Evolutionary conservation across 2,888 invertebrate species (phyloP).

Genomic region (Isoperla grammatica): DNA sequence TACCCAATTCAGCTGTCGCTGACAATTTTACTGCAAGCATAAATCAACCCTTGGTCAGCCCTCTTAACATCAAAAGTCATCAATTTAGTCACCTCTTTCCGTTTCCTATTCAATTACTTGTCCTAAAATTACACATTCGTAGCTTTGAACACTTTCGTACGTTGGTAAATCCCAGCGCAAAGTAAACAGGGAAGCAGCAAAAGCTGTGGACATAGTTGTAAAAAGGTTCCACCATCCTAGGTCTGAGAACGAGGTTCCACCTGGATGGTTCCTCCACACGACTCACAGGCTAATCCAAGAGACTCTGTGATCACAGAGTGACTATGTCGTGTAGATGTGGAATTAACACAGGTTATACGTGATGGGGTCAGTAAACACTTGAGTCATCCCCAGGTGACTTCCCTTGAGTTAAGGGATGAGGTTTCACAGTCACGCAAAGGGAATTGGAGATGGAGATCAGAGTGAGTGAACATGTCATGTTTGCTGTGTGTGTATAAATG

Average conservation of each 20-base stretch:
- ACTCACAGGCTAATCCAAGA: neutral
- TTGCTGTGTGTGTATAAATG: too few relatives aligned
- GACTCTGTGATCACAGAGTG: conserved; percentile 10
- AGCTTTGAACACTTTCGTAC: too few relatives aligned
- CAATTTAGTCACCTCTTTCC: too few relatives aligned
- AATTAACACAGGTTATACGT: conserved; percentile 15
- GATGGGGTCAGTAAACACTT: conserved; percentile 11
- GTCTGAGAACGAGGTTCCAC: neutral
- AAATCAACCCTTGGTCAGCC: too few relatives aligned
- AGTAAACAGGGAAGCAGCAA: too few relatives aligned
- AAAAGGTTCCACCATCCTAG: neutral
- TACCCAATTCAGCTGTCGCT: too few relatives aligned
- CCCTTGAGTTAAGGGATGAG: neutral
- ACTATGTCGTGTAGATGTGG: conserved; percentile 21
- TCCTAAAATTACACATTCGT: too few relatives aligned
- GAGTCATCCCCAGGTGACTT: neutral
- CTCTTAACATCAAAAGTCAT: too few relatives aligned
- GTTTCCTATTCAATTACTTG: too few relatives aligned
- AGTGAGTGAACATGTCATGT: too few relatives aligned
- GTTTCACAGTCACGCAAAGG: neutral
- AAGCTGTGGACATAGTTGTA: neutral
- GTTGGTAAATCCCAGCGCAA: too few relatives aligned
- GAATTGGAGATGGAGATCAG: neutral
- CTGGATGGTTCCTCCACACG: neutral
- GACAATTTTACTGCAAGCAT: too few relatives aligned